Conservation (phyloP, 2,113 vertebrate species). For the Sprattus sprattus region DNA sequence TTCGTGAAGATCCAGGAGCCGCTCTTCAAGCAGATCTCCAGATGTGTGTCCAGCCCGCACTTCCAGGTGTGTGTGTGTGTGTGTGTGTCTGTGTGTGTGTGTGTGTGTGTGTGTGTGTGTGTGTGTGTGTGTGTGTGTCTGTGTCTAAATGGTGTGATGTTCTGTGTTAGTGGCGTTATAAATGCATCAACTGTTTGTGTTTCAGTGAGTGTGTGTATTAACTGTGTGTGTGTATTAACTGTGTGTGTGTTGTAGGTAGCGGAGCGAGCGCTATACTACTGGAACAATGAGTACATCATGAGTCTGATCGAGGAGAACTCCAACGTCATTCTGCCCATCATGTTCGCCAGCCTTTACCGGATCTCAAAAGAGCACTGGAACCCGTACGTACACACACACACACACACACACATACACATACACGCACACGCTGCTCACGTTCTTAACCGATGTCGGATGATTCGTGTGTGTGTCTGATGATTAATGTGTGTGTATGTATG, state of each 20-base stretch:
- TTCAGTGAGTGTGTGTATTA: neutral
- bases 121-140: neutral
- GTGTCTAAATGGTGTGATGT: slow-evolving; percentile 5
- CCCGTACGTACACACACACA: slow-evolving; percentile 78
- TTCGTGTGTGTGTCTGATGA: neutral
- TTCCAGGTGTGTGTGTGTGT: slow-evolving; percentile 86
- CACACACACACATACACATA: neutral
- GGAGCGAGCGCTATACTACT: slow-evolving; percentile 96
- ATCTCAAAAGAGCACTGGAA: slow-evolving; percentile 99
- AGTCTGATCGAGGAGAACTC: slow-evolving; percentile 99
- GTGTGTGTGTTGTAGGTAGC: slow-evolving; percentile 78
- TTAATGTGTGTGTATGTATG: neutral
- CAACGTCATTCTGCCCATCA: slow-evolving; percentile 98
- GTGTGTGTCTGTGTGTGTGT: neutral
- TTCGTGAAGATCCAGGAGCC: slow-evolving; percentile 99
- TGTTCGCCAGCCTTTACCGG: slow-evolving; percentile 98
- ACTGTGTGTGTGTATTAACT: slow-evolving; percentile 5
- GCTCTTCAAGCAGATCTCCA: slow-evolving; percentile 98
- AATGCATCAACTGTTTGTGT: too few species aligned
- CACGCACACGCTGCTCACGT: neutral
- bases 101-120: too few species aligned
- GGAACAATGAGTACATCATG: slow-evolving; percentile 99
- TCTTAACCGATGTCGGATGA: neutral
- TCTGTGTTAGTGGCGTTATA: too few species aligned
- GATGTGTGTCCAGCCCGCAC: slow-evolving; percentile 97